Percentiles rank a stretch among this genome's conserved stretches.
These are phyloP conservation scores for Cichlasoma orientale DNA, from an alignment of 2,797 vertebrate genomes.

Conservation along the genomic window DNA sequence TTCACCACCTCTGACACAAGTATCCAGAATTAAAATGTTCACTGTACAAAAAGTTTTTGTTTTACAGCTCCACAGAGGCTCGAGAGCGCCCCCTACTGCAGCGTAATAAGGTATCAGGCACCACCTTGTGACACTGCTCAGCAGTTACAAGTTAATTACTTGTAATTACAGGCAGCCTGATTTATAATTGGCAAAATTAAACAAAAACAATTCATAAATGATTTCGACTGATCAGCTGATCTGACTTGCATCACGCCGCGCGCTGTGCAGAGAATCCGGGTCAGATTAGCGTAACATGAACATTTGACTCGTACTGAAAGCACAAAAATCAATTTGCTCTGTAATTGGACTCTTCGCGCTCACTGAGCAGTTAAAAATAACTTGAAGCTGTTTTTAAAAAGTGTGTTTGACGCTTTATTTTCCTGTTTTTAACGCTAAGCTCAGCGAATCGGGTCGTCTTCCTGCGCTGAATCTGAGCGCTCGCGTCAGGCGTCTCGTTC, in stretches of 20 bases:
- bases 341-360: background rate
- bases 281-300: background rate
- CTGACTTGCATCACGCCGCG: background rate
- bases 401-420: background rate
- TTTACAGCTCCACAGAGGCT: too few species aligned
- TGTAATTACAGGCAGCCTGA: background rate
- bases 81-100: too few species aligned
- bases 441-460: background rate
- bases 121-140: too few species aligned
- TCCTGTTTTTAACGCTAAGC: background rate
- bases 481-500: background rate
- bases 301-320: too few species aligned
- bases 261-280: background rate
- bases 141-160: too few species aligned
- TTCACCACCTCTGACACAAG: too few species aligned
- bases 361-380: background rate
- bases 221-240: too few species aligned
- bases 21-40: too few species aligned
- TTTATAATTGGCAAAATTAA: background rate
- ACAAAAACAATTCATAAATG: too few species aligned
- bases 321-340: background rate
- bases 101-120: too few species aligned
- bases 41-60: too few species aligned
- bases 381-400: background rate
- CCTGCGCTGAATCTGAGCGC: background rate